phyloP scores from a whole-genome alignment of 2,888 invertebrate species.

The Horisme vitalbata region DNA sequence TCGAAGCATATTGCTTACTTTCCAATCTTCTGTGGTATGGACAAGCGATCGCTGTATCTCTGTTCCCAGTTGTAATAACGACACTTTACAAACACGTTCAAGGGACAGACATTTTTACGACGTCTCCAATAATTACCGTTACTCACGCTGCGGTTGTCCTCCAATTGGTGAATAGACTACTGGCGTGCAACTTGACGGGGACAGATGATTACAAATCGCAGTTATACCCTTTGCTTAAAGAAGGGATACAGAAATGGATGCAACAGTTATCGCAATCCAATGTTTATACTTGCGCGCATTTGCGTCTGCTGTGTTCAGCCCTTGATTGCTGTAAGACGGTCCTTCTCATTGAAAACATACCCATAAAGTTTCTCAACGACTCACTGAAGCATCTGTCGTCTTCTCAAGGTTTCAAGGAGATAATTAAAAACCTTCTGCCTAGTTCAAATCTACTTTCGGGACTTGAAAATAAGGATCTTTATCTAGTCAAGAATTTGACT shows the following conservation, averaged over 20 bases:
- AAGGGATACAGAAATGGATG: constrained; percentile 77
- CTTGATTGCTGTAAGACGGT: constrained; percentile 66
- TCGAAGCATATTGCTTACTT: constrained; percentile 84
- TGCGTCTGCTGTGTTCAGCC: constrained; percentile 61
- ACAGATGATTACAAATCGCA: constrained; percentile 56
- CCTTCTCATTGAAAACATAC: constrained; percentile 51
- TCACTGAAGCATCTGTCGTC: constrained; percentile 56
- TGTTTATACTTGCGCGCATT: constrained; percentile 71
- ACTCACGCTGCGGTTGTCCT: constrained; percentile 83
- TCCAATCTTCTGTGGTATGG: constrained; percentile 80
- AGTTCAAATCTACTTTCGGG: constrained; percentile 72
- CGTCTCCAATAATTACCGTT: constrained; percentile 75
- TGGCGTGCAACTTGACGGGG: constrained; percentile 46
- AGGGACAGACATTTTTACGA: constrained; percentile 74
- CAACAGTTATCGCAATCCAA: constrained; percentile 63
- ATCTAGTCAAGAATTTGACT: constrained; percentile 61
- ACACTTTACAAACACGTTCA: constrained; percentile 83
- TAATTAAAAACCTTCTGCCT: constrained; percentile 61
- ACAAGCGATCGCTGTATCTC: constrained; percentile 64
- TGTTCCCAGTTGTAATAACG: constrained; percentile 82
- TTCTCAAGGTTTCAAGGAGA: constrained; percentile 69
- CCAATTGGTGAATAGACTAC: constrained; percentile 65
- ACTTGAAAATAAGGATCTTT: constrained; percentile 57
- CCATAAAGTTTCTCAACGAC: constrained; percentile 56
- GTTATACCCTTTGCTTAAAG: constrained; percentile 64